Percentiles rank a stretch among this genome's conserved stretches.
Evolutionary conservation across 2,113 vertebrate species (phyloP).

Genomic region (Phylloscopus trochilus): DNA sequence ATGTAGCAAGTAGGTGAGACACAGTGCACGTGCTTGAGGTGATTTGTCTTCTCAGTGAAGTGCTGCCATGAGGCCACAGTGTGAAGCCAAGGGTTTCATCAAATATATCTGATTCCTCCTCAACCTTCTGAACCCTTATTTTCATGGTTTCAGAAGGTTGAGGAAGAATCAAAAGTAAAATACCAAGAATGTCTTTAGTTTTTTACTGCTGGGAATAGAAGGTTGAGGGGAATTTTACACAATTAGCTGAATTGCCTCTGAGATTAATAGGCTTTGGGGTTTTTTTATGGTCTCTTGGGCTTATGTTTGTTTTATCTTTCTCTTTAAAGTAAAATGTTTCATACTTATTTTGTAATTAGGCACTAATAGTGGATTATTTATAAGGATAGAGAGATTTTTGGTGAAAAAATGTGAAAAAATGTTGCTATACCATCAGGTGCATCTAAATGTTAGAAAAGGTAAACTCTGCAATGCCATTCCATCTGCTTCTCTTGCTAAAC

Average conservation of each 20-base stretch:
- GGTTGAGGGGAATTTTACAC: not conserved
- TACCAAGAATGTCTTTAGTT: not conserved
- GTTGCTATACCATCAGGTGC: not conserved
- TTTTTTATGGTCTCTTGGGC: not conserved
- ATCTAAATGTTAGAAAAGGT: not conserved
- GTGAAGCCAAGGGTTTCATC: not conserved
- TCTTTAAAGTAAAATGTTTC: not conserved
- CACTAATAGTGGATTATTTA: not conserved
- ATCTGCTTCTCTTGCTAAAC: not conserved
- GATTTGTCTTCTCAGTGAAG: not conserved
- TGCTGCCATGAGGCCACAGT: rapidly evolving
- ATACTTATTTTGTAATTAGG: not conserved
- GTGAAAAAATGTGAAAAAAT: not conserved
- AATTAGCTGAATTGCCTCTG: not conserved
- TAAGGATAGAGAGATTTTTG: not conserved
- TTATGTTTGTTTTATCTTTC: not conserved
- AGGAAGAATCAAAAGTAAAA: not conserved
- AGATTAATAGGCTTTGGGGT: not conserved
- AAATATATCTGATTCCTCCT: not conserved
- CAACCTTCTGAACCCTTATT: not conserved
- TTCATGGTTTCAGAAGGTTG: not conserved
- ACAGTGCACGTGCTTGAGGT: not conserved
- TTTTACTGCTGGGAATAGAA: not conserved
- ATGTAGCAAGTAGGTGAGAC: not conserved
- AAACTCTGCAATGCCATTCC: not conserved